Conservation (phyloP, 2,797 vertebrate species). For the Ambastaia sidthimunki region DNA sequence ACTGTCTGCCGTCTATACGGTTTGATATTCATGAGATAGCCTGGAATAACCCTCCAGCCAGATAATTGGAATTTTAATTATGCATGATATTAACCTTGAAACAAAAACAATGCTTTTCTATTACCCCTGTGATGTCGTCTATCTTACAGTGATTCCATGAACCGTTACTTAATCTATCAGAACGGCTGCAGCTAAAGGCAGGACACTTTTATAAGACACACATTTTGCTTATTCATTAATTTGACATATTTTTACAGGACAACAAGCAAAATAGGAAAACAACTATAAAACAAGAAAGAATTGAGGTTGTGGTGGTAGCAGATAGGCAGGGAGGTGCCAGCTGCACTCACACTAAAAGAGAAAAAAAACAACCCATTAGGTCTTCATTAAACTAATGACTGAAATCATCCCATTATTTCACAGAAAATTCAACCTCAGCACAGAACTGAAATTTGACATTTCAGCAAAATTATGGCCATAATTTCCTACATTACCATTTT, state of each 20-base stretch:
- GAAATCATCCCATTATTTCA: constrained; percentile 28
- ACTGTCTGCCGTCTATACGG: constrained; percentile 19
- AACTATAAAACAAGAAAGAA: constrained; percentile 2
- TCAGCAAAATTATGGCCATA: constrained; percentile 9
- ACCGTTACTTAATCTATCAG: constrained; percentile 9
- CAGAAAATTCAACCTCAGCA: background rate
- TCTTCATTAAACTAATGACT: constrained; percentile 32
- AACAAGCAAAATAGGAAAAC: constrained; percentile 24
- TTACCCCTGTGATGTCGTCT: constrained; percentile 38
- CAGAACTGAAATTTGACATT: constrained; percentile 19
- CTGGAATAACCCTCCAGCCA: constrained; percentile 47
- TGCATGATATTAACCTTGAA: constrained; percentile 54
- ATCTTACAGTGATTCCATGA: constrained; percentile 28
- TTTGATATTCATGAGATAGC: constrained; percentile 52
- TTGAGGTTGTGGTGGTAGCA: background rate
- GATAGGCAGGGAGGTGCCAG: constrained; percentile 8
- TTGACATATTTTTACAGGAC: constrained; percentile 7
- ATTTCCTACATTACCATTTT: background rate
- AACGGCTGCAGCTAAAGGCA: constrained; percentile 19
- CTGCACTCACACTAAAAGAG: background rate
- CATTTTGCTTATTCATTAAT: constrained; percentile 21
- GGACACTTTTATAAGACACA: constrained; percentile 22
- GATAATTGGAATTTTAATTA: constrained; percentile 54
- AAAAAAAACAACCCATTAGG: constrained; percentile 22
- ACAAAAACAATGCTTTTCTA: constrained; percentile 48